Percentiles rank a stretch among this genome's conserved stretches.
Conservation (phyloP, 2,113 vertebrate genomes). For the Mungos mungo region DNA sequence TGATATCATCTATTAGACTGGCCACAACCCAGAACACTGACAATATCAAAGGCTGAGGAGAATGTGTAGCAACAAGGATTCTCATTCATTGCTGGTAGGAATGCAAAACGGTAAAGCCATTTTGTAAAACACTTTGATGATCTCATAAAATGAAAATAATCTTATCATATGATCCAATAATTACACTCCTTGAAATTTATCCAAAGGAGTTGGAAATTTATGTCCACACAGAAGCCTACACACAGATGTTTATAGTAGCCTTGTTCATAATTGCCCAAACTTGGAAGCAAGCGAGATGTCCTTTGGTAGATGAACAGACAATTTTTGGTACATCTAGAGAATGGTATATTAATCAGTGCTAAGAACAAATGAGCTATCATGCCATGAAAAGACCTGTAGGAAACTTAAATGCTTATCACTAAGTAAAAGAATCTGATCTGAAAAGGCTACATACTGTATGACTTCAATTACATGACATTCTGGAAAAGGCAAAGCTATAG, state of each 20-base stretch:
- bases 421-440: not conserved
- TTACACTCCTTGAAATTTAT: not conserved
- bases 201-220: not conserved
- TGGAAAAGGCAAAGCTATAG: not conserved
- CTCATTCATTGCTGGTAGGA: not conserved
- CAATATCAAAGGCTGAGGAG: not conserved
- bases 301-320: not conserved
- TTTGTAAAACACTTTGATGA: not conserved
- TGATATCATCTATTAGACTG: not conserved
- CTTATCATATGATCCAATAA: not conserved
- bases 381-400: not conserved
- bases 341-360: not conserved
- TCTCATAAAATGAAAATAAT: not conserved
- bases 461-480: not conserved
- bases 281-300: not conserved
- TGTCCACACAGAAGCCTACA: not conserved
- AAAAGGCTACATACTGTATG: not conserved
- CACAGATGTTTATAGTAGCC: too few relatives aligned
- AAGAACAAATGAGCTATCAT: not conserved
- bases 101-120: not conserved
- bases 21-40: not conserved
- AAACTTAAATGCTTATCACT: not conserved
- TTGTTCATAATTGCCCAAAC: too few relatives aligned
- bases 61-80: not conserved
- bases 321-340: not conserved